These are phyloP conservation scores for Hipparchia sbordonii DNA, from an alignment of 2,888 invertebrate genomes.

Conservation along the genomic window DNA sequence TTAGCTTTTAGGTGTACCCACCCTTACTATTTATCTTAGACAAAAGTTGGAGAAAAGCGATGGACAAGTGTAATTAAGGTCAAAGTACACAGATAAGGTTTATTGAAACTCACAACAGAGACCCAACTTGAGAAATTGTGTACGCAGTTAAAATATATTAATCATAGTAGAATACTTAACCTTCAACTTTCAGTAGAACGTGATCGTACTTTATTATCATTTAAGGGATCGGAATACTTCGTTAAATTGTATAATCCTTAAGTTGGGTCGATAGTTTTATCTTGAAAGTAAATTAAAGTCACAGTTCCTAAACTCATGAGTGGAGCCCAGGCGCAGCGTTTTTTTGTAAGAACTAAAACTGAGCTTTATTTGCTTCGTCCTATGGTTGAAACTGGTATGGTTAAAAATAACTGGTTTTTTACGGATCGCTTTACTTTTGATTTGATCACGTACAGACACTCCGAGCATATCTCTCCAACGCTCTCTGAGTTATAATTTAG, in stretches of 20 bases:
- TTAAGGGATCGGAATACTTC: constrained; percentile 4
- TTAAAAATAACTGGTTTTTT: too few relatives aligned
- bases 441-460: too few relatives aligned
- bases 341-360: too few relatives aligned
- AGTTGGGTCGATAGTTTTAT: neutral
- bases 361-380: too few relatives aligned
- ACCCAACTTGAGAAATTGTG: constrained; percentile 5
- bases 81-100: constrained; percentile 1
- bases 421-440: too few relatives aligned
- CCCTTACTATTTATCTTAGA: neutral
- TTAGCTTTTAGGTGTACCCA: too few relatives aligned
- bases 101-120: neutral
- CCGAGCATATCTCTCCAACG: too few relatives aligned
- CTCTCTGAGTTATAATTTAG: too few relatives aligned
- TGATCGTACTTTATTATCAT: constrained; percentile 5
- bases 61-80: neutral
- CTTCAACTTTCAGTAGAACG: constrained; percentile 10
- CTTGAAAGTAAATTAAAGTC: neutral
- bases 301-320: too few relatives aligned
- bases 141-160: constrained; percentile 19
- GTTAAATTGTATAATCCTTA: neutral
- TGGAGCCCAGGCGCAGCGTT: too few relatives aligned
- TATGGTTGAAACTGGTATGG: too few relatives aligned
- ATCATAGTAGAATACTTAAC: constrained; percentile 16
- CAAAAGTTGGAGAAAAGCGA: neutral